A percentile compares a stretch with the other conserved stretches of the same genome.
Evolutionary conservation across 1,140 invertebrate species (phyloP).

Genomic region (Bombus breviceps): DNA sequence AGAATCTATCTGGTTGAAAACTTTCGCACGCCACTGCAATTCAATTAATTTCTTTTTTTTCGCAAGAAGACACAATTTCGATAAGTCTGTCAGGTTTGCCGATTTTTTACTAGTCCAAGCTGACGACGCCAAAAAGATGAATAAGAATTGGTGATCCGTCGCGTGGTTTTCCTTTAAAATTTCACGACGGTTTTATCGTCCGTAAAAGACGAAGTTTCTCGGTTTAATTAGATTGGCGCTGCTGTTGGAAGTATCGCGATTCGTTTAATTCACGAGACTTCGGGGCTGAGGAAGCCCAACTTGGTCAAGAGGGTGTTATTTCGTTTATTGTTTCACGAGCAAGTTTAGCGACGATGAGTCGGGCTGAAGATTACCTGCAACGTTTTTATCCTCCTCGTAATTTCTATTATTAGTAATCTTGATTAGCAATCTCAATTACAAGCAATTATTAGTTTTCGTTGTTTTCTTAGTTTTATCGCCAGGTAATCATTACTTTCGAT

Average conservation of each 20-base stretch:
- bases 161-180: conserved; percentile 12
- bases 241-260: background rate
- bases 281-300: background rate
- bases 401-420: no score
- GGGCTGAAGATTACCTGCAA: no score
- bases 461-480: no score
- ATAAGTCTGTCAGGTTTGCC: no score
- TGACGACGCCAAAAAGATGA: background rate
- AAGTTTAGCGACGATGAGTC: background rate
- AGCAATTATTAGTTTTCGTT: no score
- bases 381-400: background rate
- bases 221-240: background rate
- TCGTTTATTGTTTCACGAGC: background rate
- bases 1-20: no score
- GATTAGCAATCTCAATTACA: no score
- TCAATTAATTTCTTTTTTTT: background rate
- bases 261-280: background rate
- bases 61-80: background rate
- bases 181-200: conserved; percentile 13
- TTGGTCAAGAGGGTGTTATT: no score
- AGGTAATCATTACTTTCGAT: no score
- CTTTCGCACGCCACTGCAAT: no score
- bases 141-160: background rate
- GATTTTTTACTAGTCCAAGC: background rate
- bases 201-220: background rate